Evolutionary conservation across 2,888 invertebrate species (phyloP), one percentile per base, ranked within the genome.

Genomic region (Cheilosia impressa): DNA sequence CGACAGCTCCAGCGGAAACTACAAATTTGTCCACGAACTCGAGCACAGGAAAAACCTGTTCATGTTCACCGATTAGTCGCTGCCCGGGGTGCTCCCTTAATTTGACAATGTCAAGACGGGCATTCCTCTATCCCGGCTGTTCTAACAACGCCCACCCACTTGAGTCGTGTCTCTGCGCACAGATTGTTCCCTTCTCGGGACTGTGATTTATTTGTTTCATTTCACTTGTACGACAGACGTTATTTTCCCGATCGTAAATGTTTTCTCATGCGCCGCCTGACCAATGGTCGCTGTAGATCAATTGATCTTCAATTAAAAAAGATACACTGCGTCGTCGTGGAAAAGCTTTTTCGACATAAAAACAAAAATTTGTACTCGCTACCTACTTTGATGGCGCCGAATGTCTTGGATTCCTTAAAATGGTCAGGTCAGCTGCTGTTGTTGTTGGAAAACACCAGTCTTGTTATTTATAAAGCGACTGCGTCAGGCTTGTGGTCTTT

Each of bases 201-300:
- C 58, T 79, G 68, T 79, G 83, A 83, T 83, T 73, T 83, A 83
- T 79, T 62, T 31, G 45, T 57, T 68, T 27, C 34, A 72, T 34
- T 78, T 41, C 41, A 53, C 60, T 58, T 4, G 52, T 31, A 45
- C 65, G 53, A 60, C 76, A 52, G 58, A 45, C 13, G 9, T 9
- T 34, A 50, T 60, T 47, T 77, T 55, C 15, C 72, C 27, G 38
- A 41, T 65, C 57, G 62, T 69, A 41, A 17, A 62, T 62, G 17
- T 31, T n/a, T n/a, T 47, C 17, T 31, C 17, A 19, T 24, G 10
- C n/a, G 15, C 34, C n/a, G 15, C 34, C 62, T 66, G 82, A 68
- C 50, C 77, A 66, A 38, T 24, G 71, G 71, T 62, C 73, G 34
- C 43, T 47, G 19, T 57, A 53, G 52, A 84, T 80, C 75, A 76